A percentile compares a stretch with the other conserved stretches of the same genome.
Conservation (phyloP, 2,888 invertebrate genomes). For the Pachliopta kotzebuea region DNA sequence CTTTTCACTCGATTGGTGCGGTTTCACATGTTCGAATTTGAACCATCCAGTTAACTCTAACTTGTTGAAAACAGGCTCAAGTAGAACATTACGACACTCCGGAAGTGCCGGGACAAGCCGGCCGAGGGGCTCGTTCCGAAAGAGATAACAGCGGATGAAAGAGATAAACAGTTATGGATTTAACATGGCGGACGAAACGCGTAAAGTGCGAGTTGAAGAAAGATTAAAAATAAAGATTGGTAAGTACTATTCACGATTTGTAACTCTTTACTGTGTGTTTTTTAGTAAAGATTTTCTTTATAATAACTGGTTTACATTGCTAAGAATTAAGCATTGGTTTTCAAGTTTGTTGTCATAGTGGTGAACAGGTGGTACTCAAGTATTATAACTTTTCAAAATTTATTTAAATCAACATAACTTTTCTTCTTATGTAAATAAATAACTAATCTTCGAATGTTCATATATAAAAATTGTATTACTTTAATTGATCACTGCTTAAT, state of each 20-base stretch:
- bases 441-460: background rate
- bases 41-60: conserved; percentile 43
- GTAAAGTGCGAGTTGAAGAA: conserved; percentile 95
- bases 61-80: conserved; percentile 62
- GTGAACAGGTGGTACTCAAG: conserved; percentile 73
- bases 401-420: conserved; percentile 15
- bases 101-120: conserved; percentile 79
- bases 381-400: conserved; percentile 37
- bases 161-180: conserved; percentile 88
- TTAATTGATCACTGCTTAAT: conserved; percentile 37
- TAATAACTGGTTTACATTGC: conserved; percentile 8
- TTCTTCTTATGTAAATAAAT: conserved; percentile 39
- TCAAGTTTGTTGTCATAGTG: conserved; percentile 60
- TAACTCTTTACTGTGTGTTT: conserved; percentile 8
- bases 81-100: conserved; percentile 80
- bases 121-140: conserved; percentile 77
- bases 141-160: conserved; percentile 81
- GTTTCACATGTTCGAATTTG: conserved; percentile 47
- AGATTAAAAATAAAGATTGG: conserved; percentile 97
- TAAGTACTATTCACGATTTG: conserved; percentile 77
- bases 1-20: conserved; percentile 43
- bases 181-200: conserved; percentile 95
- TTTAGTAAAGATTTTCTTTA: conserved; percentile 5
- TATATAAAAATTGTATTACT: conserved; percentile 34
- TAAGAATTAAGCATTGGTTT: conserved; percentile 20